Evolutionary conservation across 23 tunicate genomes (phyloP).

Genomic region (Ciona savignyi): DNA sequence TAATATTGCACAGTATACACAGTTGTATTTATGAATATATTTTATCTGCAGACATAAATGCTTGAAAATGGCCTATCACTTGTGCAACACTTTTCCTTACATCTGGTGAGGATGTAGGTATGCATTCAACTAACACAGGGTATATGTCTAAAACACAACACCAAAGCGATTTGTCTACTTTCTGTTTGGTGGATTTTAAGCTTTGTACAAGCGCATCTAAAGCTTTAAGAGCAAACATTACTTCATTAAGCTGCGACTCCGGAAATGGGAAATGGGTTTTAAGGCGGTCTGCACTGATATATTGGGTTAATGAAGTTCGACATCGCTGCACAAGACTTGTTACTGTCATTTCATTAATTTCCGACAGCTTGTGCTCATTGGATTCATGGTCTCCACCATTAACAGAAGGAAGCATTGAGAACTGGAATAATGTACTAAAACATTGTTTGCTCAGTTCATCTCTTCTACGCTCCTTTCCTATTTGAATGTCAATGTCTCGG

Average conservation of each 20-base stretch:
- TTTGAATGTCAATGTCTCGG: constrained; percentile 34
- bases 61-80: constrained; percentile 45
- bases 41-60: constrained; percentile 9
- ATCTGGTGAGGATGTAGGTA: constrained; percentile 67
- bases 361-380: constrained; percentile 19
- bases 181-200: constrained; percentile 7
- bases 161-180: constrained; percentile 40
- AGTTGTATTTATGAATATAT: neutral
- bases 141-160: constrained; percentile 41
- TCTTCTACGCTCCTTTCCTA: constrained; percentile 26
- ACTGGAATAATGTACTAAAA: constrained; percentile 71
- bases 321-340: constrained; percentile 64
- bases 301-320: constrained; percentile 40
- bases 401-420: constrained; percentile 39
- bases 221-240: constrained; percentile 56
- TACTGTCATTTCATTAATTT: constrained; percentile 57
- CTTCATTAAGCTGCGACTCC: constrained; percentile 45
- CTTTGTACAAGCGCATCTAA: constrained; percentile 53
- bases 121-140: constrained; percentile 74
- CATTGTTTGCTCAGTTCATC: constrained; percentile 73
- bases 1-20: too few species aligned
- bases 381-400: constrained; percentile 18
- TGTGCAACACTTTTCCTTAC: constrained; percentile 66
- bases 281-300: constrained; percentile 52
- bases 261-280: constrained; percentile 68